Evolutionary conservation across 1,140 invertebrate species (phyloP), one percentile per base, ranked within the genome.

Genomic region (Anastrepha obliqua): DNA sequence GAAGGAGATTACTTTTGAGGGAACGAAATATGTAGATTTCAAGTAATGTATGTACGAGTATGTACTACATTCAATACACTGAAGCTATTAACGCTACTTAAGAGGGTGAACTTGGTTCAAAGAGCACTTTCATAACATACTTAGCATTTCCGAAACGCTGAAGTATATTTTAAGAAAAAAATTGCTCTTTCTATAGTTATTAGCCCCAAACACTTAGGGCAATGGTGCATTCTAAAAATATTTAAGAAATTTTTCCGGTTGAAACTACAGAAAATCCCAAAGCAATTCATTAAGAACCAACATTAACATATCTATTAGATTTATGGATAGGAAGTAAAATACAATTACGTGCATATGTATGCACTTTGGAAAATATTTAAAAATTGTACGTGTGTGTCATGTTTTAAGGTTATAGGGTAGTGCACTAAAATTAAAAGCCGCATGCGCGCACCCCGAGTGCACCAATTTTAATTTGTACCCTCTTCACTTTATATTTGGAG

Each of bases 111-210:
- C 8, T 62, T 20, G 7, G 2, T 39, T 64, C 86, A 64, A 87
- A 87, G 86, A 89, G 89, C 89, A 78, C 70, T 90, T 88, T 89
- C 87, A 87, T 78, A 89, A 89, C 87, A 90, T 90, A 89, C 90
- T 91, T 89, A 89, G 55, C 87, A 88, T 90, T 90, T 90, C 89
- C 3, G 15, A 44, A 74, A 13, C 17, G 60, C 60, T 62, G 9
- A 62, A 62, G 60, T 62, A 5, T 62, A 17, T 4, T 17, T 62
- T 13, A 3, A 62, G 15, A 17, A 62, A 62, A 15, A 4, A 62
- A 62, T 1, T 15, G 15, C 60, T 62, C 15, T 62, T 13, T 11
- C 4, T 62, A 42, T 13, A 47, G 13, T 42, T 39, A 44, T 39
- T 2, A 51, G n/a, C 2, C 17, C n/a, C 6, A 20, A 55, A 13